Evolutionary conservation across 1,140 invertebrate species (phyloP).

Genomic region (Calephelis virginiensis): DNA sequence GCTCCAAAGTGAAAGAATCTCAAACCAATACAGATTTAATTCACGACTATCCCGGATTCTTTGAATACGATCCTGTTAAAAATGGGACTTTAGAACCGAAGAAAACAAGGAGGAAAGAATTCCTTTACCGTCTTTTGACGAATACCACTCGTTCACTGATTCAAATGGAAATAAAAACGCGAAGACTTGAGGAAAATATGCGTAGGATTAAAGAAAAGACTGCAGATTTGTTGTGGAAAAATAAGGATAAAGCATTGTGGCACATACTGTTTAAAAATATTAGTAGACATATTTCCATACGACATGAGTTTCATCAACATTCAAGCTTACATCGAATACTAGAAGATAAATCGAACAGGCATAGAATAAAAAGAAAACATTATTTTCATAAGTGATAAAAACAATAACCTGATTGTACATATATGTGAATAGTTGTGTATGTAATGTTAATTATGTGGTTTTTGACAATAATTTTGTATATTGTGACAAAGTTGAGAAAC

Average conservation of each 20-base stretch:
- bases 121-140: slow-evolving; percentile 72
- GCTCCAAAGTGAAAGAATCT: slow-evolving; percentile 40
- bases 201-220: slow-evolving; percentile 78
- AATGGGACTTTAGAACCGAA: slow-evolving; percentile 58
- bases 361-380: slow-evolving; percentile 42
- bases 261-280: slow-evolving; percentile 78
- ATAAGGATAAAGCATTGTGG: slow-evolving; percentile 77
- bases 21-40: slow-evolving; percentile 37
- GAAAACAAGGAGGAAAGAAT: slow-evolving; percentile 68
- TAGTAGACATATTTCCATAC: slow-evolving; percentile 72
- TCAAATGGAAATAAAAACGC: slow-evolving; percentile 79
- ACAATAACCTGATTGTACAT: not conserved
- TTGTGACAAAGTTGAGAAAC: not conserved
- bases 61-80: slow-evolving; percentile 55
- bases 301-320: slow-evolving; percentile 75
- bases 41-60: slow-evolving; percentile 37
- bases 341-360: slow-evolving; percentile 78
- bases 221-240: slow-evolving; percentile 77
- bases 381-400: slow-evolving; percentile 5
- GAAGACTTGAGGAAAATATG: slow-evolving; percentile 78
- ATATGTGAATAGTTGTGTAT: not conserved
- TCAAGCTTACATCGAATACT: slow-evolving; percentile 68
- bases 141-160: slow-evolving; percentile 77
- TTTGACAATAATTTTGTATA: slow-evolving; percentile 1
- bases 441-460: not conserved